These are phyloP conservation scores for Habroteleia sp. DNA, from an alignment of 2,888 invertebrate species.

Conservation along the genomic window DNA sequence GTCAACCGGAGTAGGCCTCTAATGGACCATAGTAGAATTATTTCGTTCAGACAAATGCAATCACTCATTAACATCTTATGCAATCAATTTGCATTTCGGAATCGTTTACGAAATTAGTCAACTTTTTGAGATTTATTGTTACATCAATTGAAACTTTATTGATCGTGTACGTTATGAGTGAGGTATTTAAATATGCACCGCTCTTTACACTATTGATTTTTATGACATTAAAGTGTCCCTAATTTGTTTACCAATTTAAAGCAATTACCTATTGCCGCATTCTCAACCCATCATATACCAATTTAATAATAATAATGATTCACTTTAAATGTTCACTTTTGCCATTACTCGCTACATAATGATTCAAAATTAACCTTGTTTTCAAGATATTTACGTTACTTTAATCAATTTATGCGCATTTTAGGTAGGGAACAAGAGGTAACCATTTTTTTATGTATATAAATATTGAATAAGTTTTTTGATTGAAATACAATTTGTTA, in stretches of 20 bases:
- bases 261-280: slow-evolving; percentile 46
- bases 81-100: slow-evolving; percentile 1
- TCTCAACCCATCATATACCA: slow-evolving; percentile 35
- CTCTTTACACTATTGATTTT: slow-evolving; percentile 12
- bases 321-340: slow-evolving; percentile 24
- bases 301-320: slow-evolving; percentile 23
- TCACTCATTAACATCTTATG: slow-evolving; percentile 14
- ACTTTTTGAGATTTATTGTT: background rate
- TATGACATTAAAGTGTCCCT: slow-evolving; percentile 23
- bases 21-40: slow-evolving; percentile 10
- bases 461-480: too few relatives aligned
- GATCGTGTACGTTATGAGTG: slow-evolving; percentile 1
- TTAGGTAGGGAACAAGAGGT: too few relatives aligned
- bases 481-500: too few relatives aligned
- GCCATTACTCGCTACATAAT: slow-evolving; percentile 16
- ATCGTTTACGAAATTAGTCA: too few relatives aligned
- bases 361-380: background rate
- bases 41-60: slow-evolving; percentile 23
- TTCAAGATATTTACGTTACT: too few relatives aligned
- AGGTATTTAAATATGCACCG: slow-evolving; percentile 10
- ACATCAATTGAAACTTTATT: slow-evolving; percentile 5
- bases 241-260: slow-evolving; percentile 52
- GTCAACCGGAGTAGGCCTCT: slow-evolving; percentile 17
- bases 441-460: too few relatives aligned
- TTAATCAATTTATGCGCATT: too few relatives aligned